A percentile compares a stretch with the other conserved stretches of the same genome.
phyloP scores from a whole-genome alignment of 92 coral and sea anemone genomes.

The Siderastrea siderea region DNA sequence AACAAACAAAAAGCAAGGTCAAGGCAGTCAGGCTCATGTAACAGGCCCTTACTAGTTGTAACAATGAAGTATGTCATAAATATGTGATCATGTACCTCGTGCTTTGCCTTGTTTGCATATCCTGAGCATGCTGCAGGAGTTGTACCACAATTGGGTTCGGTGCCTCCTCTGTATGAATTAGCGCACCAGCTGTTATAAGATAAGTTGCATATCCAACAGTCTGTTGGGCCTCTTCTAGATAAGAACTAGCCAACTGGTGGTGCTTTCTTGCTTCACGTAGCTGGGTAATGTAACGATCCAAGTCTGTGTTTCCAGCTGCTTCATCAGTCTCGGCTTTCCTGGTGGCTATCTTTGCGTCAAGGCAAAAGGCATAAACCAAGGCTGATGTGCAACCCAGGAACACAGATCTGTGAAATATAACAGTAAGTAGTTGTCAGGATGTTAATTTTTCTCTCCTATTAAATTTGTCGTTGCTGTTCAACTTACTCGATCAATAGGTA shows the following conservation, averaged over 20 bases:
- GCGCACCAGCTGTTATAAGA: conserved; percentile 12
- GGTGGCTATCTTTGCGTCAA: conserved; percentile 23
- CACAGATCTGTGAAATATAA: too few relatives aligned
- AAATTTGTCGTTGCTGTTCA: too few relatives aligned
- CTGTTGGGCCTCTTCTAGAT: neutral
- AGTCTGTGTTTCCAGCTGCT: conserved; percentile 26
- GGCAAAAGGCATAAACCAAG: neutral
- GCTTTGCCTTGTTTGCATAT: too few relatives aligned
- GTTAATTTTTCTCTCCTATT: too few relatives aligned
- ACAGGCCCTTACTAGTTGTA: too few relatives aligned
- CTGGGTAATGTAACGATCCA: neutral
- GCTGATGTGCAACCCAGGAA: too few relatives aligned
- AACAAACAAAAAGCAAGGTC: neutral
- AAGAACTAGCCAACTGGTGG: neutral
- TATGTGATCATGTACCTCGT: too few relatives aligned
- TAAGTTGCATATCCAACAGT: neutral
- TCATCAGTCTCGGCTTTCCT: conserved; percentile 35
- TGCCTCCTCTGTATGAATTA: neutral
- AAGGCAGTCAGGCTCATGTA: neutral
- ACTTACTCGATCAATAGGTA: too few relatives aligned
- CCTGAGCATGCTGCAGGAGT: too few relatives aligned
- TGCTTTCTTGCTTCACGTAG: conserved; percentile 20
- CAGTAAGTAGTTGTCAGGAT: too few relatives aligned
- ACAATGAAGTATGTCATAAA: neutral
- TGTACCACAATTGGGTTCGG: too few relatives aligned